Conservation (phyloP, 2,888 invertebrate genomes). For the Epiperipatus broadwayi region DNA sequence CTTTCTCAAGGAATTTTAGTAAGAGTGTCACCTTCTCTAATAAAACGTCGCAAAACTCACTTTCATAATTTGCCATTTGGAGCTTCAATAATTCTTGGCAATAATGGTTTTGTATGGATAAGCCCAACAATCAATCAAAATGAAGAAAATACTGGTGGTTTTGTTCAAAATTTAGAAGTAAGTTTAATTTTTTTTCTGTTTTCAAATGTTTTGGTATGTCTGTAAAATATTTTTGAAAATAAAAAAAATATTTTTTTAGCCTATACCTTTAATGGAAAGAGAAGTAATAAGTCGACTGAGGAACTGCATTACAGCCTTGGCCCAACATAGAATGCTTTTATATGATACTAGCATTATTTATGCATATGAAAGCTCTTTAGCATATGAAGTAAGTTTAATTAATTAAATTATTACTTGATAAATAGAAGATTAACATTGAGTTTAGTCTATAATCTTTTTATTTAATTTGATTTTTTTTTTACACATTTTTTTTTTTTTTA, state of each 20-base stretch:
- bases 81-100: conserved; percentile 76
- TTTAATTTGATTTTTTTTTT: no score
- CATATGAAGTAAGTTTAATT: conserved; percentile 54
- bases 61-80: conserved; percentile 84
- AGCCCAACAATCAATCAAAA: conserved; percentile 45
- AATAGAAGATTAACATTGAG: no score
- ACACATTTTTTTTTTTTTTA: no score
- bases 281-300: conserved; percentile 69
- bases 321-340: conserved; percentile 67
- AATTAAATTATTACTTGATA: no score
- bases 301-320: conserved; percentile 70
- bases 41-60: conserved; percentile 82
- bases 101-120: conserved; percentile 92
- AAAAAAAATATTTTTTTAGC: conserved; percentile 31
- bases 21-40: conserved; percentile 72
- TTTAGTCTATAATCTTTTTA: no score
- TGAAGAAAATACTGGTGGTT: conserved; percentile 42
- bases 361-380: conserved; percentile 70
- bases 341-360: conserved; percentile 78
- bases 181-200: conserved; percentile 3
- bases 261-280: conserved; percentile 48
- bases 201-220: no score
- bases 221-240: conserved; percentile 10
- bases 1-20: conserved; percentile 68
- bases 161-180: conserved; percentile 50